Conservation (phyloP, 2,888 invertebrate genomes). For the Neria commutata region DNA sequence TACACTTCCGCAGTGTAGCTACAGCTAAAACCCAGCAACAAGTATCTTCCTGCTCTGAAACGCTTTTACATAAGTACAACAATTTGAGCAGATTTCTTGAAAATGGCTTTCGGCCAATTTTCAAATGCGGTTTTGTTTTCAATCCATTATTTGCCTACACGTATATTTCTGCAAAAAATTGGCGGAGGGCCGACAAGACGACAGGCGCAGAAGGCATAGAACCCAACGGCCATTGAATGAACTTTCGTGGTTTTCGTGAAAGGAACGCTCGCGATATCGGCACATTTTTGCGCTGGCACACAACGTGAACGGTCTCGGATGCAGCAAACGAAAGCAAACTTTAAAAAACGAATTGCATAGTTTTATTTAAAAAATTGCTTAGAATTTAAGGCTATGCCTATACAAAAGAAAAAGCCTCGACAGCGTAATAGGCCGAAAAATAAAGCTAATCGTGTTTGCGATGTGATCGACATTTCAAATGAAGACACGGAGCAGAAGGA, state of each 20-base stretch:
- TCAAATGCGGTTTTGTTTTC: conserved; percentile 12
- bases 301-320: conserved; percentile 34
- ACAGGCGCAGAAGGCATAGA: conserved; percentile 10
- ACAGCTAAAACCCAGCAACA: no score
- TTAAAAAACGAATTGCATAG: neutral
- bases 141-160: neutral
- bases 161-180: conserved; percentile 10
- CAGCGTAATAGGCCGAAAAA: conserved; percentile 51
- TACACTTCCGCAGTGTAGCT: no score
- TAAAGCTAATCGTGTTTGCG: conserved; percentile 49
- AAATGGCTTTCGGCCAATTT: conserved; percentile 33
- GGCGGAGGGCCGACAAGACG: conserved; percentile 24
- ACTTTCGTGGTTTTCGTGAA: neutral
- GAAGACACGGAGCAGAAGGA: no score
- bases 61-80: no score
- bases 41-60: no score
- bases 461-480: no score
- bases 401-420: conserved; percentile 46
- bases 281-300: neutral
- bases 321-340: conserved; percentile 9
- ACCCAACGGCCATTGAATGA: neutral
- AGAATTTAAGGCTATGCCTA: conserved; percentile 33
- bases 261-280: neutral
- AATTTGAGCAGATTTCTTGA: no score
- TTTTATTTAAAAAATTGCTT: conserved; percentile 31